Base-by-base conservation (phyloP, 2,797 vertebrate genomes). In the Bucorvus abyssinicus region DNA sequence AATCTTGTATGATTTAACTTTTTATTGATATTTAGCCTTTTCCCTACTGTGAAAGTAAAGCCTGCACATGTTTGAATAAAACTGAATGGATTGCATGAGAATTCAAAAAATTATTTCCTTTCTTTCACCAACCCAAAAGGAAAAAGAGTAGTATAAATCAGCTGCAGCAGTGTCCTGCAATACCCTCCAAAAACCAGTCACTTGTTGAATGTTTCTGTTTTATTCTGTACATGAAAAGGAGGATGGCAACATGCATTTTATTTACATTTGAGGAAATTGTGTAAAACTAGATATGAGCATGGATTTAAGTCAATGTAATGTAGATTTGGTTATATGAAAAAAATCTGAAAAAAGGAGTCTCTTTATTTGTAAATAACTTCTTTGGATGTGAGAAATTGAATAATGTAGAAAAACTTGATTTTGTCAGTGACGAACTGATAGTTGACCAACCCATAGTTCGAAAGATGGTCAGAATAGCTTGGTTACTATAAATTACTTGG, bases 331-430 rank as follows among this genome's bases (percentile, higher is more conserved):
- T 86, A 36, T 20, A 16, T 40, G 8, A 61, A 71, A 53, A 88
- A 55, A 21, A 1, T 14, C 7, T 3, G 42, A 2, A 1, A 2
- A 3, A 13, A 36, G 63, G 63, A 47, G 1, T 2, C 13, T 18
- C 17, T 40, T 77, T 63, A 56, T 60, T 84, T 77, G 30, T 16
- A 17, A 55, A 23, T 29, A 50, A 52, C 24, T 36, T 79, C 0
- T 85, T 84, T 82, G 18, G 6, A 34, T 79, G 32, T 76, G 38
- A 45, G 27, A 79, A 84, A 36, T 27, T 44, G 34, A 65, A 67
- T 38, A 34, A 38, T 22, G 3, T 77, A 55, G 47, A 21, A 83
- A 61, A 80, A 70, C 14, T 27, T 36, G 5, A 5, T 30, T 73
- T 92, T 90, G 20, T 49, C 4, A 40, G 12, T 65, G 22, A 14